Percentiles rank a stretch among this genome's conserved stretches.
Evolutionary conservation across 1,140 invertebrate species (phyloP).

Genomic region (Ceratina japonica): DNA sequence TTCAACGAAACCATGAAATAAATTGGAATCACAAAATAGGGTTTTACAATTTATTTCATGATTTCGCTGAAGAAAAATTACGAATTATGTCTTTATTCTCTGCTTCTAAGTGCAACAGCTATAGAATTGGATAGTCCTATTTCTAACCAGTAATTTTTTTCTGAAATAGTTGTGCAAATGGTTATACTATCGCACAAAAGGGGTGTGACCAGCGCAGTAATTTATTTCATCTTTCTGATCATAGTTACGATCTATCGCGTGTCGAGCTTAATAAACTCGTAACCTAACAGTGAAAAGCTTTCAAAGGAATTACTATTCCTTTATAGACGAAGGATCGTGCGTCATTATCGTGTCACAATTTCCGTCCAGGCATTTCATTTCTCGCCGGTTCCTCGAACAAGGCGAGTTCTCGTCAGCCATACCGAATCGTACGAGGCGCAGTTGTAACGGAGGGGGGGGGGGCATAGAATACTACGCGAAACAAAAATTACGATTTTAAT

Average conservation of each 20-base stretch:
- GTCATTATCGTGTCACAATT: no score
- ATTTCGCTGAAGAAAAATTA: no score
- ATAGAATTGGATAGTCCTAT: no score
- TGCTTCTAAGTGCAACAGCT: no score
- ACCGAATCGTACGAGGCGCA: background rate
- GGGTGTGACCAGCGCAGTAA: background rate
- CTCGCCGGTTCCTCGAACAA: background rate
- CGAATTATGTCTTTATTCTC: no score
- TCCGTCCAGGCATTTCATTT: background rate
- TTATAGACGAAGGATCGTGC: background rate
- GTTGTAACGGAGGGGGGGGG: slow-evolving; percentile 27
- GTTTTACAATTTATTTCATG: no score
- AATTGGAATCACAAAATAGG: no score
- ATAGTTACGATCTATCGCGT: background rate
- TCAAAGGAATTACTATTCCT: background rate
- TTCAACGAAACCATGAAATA: no score
- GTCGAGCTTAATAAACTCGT: background rate
- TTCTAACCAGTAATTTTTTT: no score
- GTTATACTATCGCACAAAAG: slow-evolving; percentile 5
- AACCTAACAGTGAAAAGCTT: background rate
- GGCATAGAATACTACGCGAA: slow-evolving; percentile 9
- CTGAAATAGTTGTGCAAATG: no score
- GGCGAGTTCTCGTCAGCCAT: background rate
- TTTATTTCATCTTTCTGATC: background rate
- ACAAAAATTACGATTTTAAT: slow-evolving; percentile 52